Percentiles rank a stretch among this genome's conserved stretches.
These are phyloP conservation scores for Sesamia nonagrioides DNA, from an alignment of 1,140 invertebrate species.

Conservation along the genomic window DNA sequence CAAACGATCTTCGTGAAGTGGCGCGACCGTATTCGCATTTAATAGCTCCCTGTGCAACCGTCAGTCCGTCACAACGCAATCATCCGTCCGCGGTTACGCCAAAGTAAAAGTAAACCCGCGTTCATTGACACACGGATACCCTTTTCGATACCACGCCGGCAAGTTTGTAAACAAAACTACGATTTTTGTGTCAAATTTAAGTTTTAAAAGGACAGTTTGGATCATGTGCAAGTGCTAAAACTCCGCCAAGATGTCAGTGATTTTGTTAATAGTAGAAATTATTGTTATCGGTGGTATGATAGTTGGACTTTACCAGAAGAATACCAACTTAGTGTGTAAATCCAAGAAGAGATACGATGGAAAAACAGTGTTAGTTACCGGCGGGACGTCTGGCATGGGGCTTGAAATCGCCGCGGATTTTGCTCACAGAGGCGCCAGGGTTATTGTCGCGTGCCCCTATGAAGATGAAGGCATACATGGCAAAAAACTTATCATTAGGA, in stretches of 20 bases:
- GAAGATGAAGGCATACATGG: slow-evolving; percentile 68
- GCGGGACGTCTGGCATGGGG: slow-evolving; percentile 94
- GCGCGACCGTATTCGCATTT: slow-evolving; percentile 11
- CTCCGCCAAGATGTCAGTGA: slow-evolving; percentile 57
- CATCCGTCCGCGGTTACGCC: slow-evolving; percentile 52
- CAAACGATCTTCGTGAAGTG: slow-evolving; percentile 7
- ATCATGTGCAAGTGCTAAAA: background rate
- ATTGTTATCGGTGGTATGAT: slow-evolving; percentile 57
- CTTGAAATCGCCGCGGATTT: slow-evolving; percentile 91
- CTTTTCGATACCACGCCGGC: slow-evolving; percentile 4
- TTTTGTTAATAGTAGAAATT: slow-evolving; percentile 57
- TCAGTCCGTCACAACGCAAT: slow-evolving; percentile 30
- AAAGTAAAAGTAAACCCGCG: slow-evolving; percentile 57
- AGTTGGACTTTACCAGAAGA: slow-evolving; percentile 72
- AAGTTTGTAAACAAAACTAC: slow-evolving; percentile 20
- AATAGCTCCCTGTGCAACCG: slow-evolving; percentile 39
- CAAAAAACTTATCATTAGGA: slow-evolving; percentile 88
- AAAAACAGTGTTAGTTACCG: slow-evolving; percentile 89
- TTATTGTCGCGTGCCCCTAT: slow-evolving; percentile 88
- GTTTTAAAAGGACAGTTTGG: background rate
- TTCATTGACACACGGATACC: slow-evolving; percentile 43
- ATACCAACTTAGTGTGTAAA: slow-evolving; percentile 69
- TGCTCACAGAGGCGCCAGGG: slow-evolving; percentile 90
- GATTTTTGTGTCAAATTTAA: background rate
- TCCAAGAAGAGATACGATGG: slow-evolving; percentile 69